A percentile compares a stretch with the other conserved stretches of the same genome.
Conservation (phyloP, 2,797 vertebrate genomes). For the Platyrinchus mystaceus region DNA sequence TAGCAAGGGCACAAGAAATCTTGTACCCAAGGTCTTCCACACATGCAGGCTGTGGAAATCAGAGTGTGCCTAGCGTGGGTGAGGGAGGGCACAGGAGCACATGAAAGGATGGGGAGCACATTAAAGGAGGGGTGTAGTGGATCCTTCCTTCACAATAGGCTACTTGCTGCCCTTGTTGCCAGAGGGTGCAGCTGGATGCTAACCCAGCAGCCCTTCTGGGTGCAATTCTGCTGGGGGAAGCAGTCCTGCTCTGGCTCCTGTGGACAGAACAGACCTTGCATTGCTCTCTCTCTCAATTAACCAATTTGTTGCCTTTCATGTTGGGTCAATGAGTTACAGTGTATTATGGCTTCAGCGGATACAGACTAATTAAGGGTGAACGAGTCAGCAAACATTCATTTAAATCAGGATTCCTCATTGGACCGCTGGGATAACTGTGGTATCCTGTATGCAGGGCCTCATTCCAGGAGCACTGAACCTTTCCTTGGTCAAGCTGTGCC, state of each 20-base stretch:
- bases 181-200: not conserved
- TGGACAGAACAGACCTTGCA: not conserved
- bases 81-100: not conserved
- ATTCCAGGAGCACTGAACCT: not conserved
- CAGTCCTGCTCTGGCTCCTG: not conserved
- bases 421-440: not conserved
- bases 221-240: not conserved
- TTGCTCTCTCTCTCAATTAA: not conserved
- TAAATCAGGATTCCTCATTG: not conserved
- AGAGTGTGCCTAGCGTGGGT: not conserved
- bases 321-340: slow-evolving; percentile 7
- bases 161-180: not conserved
- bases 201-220: not conserved
- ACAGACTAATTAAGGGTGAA: slow-evolving; percentile 13
- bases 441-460: not conserved
- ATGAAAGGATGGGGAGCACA: not conserved
- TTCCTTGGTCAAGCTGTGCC: not conserved
- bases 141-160: not conserved
- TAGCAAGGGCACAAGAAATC: not conserved
- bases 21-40: not conserved
- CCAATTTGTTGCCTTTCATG: not conserved
- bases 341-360: not conserved
- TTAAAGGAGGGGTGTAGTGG: not conserved
- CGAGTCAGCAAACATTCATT: not conserved
- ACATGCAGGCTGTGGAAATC: not conserved